A percentile compares a stretch with the other conserved stretches of the same genome.
phyloP scores from a whole-genome alignment of 2,113 vertebrate genomes.

The Albula goreensis region DNA sequence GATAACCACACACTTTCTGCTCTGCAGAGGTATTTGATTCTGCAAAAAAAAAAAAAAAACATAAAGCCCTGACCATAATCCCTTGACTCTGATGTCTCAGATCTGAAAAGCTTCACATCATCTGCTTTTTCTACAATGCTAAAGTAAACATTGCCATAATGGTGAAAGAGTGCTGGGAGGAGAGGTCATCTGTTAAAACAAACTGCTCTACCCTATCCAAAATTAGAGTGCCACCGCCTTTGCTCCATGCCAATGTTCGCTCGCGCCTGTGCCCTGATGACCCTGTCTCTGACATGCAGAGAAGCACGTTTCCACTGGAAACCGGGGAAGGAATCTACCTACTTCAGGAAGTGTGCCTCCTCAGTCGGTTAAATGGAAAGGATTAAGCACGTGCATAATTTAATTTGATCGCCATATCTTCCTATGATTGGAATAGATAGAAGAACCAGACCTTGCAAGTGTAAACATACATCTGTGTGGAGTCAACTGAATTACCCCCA shows the following conservation, averaged over 20 bases:
- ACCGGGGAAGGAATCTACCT: not conserved
- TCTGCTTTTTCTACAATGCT: too few relatives aligned
- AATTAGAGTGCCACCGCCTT: slow-evolving; percentile 23
- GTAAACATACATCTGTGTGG: too few relatives aligned
- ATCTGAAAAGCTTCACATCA: too few relatives aligned
- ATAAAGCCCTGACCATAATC: not conserved
- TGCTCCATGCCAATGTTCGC: slow-evolving; percentile 21
- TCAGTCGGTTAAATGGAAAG: not conserved
- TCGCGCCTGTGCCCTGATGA: slow-evolving; percentile 48
- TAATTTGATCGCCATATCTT: not conserved
- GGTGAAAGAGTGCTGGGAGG: too few relatives aligned
- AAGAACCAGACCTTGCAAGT: too few relatives aligned
- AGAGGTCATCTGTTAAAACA: not conserved
- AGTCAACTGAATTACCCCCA: not conserved
- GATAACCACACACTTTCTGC: not conserved
- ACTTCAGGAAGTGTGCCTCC: not conserved
- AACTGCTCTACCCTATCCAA: not conserved
- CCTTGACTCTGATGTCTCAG: not conserved
- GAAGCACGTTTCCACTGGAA: not conserved
- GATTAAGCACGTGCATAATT: not conserved
- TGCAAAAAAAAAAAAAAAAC: not conserved
- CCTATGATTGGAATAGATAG: not conserved
- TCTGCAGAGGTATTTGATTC: not conserved
- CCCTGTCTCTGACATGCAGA: slow-evolving; percentile 35
- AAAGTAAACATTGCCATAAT: too few relatives aligned